Base-by-base conservation (phyloP, 2,888 invertebrate genomes). In the Campoletis raptor region DNA sequence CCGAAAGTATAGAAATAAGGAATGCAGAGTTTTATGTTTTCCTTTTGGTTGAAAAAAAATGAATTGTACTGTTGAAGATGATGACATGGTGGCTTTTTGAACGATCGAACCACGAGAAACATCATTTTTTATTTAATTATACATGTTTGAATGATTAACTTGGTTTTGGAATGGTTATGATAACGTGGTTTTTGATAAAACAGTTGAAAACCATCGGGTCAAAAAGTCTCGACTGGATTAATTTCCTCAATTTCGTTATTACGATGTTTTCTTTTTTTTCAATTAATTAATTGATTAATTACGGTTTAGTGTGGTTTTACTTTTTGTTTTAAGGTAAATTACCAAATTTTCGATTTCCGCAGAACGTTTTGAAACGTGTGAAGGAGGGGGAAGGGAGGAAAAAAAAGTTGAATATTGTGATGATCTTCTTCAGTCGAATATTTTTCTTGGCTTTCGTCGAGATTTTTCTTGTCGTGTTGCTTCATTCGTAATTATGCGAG, bases 91-190 rank as follows among this genome's bases (percentile, higher is more conserved):
- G 2, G 12, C 24, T 15, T 69, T 42, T 70, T 30, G 15, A 9
- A 30, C 18, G 70, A 70, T 70, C 70, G 70, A 48, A 70, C 15
- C 12, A 45, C 42, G 30, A 24, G 70, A 70, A 15, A 70, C 3
- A 37, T 48, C 0, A 48, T 18, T 15, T 48, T 15, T 57, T 24
- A 10, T 57, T 42, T 7, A 24, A 24, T 21, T 18, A 10, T n/a
- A n/a, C 7, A 52, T 57, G 7, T 54, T n/a, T n/a, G 8, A 8
- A 54, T 54, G 7, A 54, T 21, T 6, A n/a, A 52, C 1, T 52
- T 52, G 5, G 0, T 52, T 52, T 52, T 52, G 1, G 18, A 52
- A 18, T n/a, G 18, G 52, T 52, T 52, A 9, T 40, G 6, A 42
- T 21, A 21, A 69, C 66, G 36, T 66, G 18, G 66, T 18, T 6